Base-by-base conservation (phyloP, 2,113 vertebrate genomes). In the Neotragus moschatus region DNA sequence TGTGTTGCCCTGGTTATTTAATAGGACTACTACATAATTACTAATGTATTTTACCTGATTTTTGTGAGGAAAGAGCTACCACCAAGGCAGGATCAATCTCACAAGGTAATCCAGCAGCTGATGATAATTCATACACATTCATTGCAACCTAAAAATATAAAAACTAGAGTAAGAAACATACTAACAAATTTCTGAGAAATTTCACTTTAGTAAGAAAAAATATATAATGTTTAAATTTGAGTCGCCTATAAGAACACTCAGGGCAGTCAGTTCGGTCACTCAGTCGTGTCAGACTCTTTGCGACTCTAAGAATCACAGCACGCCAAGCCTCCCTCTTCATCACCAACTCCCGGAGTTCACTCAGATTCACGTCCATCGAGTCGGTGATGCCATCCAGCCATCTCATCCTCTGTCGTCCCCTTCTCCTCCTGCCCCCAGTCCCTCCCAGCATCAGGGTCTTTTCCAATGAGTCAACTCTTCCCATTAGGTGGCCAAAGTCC, bases 81-180 rank as follows among this genome's bases (percentile, higher is more conserved):
- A 99, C 99, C 97, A 99, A 98, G 9, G 99, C 99, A 7, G 99
- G 99, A 98, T 99, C 99, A 81, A 99, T 99, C 98, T 99, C 99
- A 86, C 99, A 99, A 88, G 99, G 99, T 89, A 99, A 98, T 55
- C 99, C 99, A 84, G 99, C 99, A 28, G 99, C 99, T 30, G 99
- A 99, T 15, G 99, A 99, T 90, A 99, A 99, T 97, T 99, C 99
- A 82, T 99, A 99, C 75, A 99, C 99, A 82, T 99, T 99, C 99
- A 99, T 99, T 97, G 99, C 99, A 99, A 99, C 99, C 99, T 99
- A 39, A 97, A 98, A 94, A 73, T 45, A n/a, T 56, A 75, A 19
- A 6, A 86, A 94, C 95, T 10, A 93, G 39, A 84, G 51, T 86
- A 51, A 93, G 77, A 90, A 98, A 70, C 49, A 87, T 53, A 84